Base-by-base conservation (phyloP, 2,113 vertebrate genomes). In the Dascyllus trimaculatus region DNA sequence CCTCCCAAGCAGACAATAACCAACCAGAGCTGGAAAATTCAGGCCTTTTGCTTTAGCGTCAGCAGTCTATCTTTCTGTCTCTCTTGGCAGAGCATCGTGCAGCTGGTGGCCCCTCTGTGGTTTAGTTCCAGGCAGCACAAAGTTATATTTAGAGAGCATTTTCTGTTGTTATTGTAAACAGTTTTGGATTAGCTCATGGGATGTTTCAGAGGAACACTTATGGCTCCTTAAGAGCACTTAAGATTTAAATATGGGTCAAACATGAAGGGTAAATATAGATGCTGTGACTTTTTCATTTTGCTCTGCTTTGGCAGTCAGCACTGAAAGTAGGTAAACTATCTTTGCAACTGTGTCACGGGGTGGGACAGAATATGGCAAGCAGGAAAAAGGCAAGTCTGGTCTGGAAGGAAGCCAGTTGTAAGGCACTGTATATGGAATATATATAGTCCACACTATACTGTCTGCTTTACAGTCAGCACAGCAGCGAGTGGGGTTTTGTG, bases 31-130 rank as follows among this genome's bases (percentile, higher is more conserved):
- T 86, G 76, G 90, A 92, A 91, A 90, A 87, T 92, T 84, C 85
- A 88, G 71, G 81, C 75, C 66, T 67, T 84, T 88, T 82, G 71
- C 85, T 80, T 75, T 67, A 32, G 53, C 90, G 91, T 93, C 91
- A 93, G 91, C 92, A 92, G 60, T 92, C 85, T 81, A 57, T 83
- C 75, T 70, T 79, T 87, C 85, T 85, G 58, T 82, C 65, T 67
- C 85, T 82, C 79, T 88, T 83, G 84, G 89, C 88, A 85, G 58
- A 17, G 46, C 29, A 29, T 13, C n/a, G 10, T 82, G 84, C 86
- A 88, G 77, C 71, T 87, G 79, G 72, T 69, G 76, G 76, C 69
- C 88, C 78, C 51, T 62, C 52, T 1, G 72, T 73, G 71, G 73
- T 75, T 80, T 75, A 32, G 59, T 80, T 77, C 64, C 58, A 69